Evolutionary conservation across 2,888 invertebrate species (phyloP), one percentile per base, ranked within the genome.

Genomic region (Ichneumoninae sp.): DNA sequence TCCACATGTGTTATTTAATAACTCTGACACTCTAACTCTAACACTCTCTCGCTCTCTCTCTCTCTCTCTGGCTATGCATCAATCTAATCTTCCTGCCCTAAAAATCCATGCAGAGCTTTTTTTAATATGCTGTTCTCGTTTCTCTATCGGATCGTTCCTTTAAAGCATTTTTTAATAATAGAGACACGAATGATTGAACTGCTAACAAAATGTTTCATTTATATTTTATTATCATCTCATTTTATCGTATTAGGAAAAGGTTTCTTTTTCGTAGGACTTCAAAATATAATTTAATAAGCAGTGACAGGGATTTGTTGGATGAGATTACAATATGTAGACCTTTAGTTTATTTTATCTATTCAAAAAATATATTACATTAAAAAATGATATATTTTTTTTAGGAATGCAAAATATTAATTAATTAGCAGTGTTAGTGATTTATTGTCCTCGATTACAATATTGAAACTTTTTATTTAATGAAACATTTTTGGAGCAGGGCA

Each of bases 1-100:
- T 86, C 78, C 74, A 62, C 69, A 36, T 75, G 75, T 80, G 83
- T 80, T 79, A 69, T 66, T 75, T 80, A 75, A 75, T 70, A 47
- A 57, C 50, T 52, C 68, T 50, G 52, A 36, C 69, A 78, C 60
- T 80, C 44, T 19, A 54, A 40, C 57, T 13, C 13, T 36, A 22
- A 19, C 71, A 33, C 62, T 33, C 19, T 81, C 60, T 60, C 52
- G 47, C 19, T 16, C 44, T 0, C 62, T 47, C 62, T 26, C 19
- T 76, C 50, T 30, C 36, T 40, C 30, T 5, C n/a, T 10, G 69
- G 22, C 33, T 78, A 10, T 50, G 10, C 16, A 47, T 69, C 50
- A 66, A 70, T 70, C 52, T 47, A 69, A 82, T 80, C 60, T 60
- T 16, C 47, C 72, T 57, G 84, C 84, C 80, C 76, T 82, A 26